phyloP scores from a whole-genome alignment of 1,140 invertebrate genomes.

The Tigriopus japonicus region DNA sequence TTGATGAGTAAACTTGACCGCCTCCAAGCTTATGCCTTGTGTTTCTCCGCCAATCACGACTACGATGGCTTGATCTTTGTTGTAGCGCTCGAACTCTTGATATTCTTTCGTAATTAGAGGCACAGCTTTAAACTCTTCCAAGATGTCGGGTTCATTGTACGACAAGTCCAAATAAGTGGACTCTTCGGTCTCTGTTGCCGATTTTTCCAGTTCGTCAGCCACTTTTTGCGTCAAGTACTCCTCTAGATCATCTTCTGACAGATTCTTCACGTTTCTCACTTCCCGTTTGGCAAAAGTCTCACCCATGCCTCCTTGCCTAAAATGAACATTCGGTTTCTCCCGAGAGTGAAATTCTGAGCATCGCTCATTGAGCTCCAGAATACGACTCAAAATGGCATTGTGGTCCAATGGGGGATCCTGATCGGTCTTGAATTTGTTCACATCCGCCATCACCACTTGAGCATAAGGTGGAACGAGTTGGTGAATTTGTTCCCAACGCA shows the following conservation, averaged over 20 bases:
- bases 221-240: too few relatives aligned
- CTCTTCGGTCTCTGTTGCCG: neutral
- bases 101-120: neutral
- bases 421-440: neutral
- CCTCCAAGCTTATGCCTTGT: neutral
- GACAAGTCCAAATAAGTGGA: neutral
- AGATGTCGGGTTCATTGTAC: neutral
- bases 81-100: neutral
- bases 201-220: neutral
- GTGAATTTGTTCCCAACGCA: neutral
- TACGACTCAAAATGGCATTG: neutral
- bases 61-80: neutral
- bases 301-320: neutral
- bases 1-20: neutral
- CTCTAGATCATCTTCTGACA: neutral
- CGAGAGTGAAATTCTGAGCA: neutral
- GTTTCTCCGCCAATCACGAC: slow-evolving; percentile 8
- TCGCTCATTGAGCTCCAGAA: neutral
- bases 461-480: neutral
- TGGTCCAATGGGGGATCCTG: neutral
- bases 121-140: neutral
- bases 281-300: neutral
- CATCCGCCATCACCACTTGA: neutral
- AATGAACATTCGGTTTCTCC: too few relatives aligned
- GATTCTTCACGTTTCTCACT: neutral